phyloP scores from a whole-genome alignment of 2,888 invertebrate species.

The Lasioglossum morio region DNA sequence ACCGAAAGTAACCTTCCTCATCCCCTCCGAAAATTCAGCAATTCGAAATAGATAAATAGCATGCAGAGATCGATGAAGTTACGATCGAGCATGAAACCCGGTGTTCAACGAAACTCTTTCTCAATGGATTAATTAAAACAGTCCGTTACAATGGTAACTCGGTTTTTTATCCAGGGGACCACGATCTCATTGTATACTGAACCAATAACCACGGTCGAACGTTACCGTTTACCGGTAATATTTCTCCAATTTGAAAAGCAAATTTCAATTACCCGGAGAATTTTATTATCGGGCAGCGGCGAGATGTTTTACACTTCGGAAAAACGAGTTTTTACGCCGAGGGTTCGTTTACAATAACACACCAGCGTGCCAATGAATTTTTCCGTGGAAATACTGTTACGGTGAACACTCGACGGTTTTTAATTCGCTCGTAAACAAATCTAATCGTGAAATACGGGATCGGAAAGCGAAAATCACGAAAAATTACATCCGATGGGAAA shows the following conservation, averaged over 20 bases:
- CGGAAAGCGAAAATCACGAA: background rate
- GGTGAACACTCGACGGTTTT: background rate
- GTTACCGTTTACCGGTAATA: slow-evolving; percentile 5
- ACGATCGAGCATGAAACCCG: too few species aligned
- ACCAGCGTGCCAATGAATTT: background rate
- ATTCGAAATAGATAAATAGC: background rate
- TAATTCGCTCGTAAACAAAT: background rate
- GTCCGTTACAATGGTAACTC: background rate
- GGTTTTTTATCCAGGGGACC: background rate
- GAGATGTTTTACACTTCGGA: background rate
- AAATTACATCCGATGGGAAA: background rate
- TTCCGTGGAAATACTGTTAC: background rate
- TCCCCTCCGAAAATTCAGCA: background rate
- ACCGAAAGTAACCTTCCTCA: background rate
- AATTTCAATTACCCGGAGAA: background rate
- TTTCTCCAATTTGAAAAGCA: slow-evolving; percentile 4
- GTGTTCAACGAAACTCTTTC: background rate
- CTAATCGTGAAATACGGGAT: background rate
- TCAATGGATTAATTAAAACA: slow-evolving; percentile 8
- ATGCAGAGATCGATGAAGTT: background rate
- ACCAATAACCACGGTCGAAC: background rate
- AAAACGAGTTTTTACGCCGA: background rate
- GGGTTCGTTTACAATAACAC: background rate
- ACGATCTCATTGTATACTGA: background rate
- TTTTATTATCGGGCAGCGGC: background rate